These are phyloP conservation scores for Proteles cristata DNA, from an alignment of 2,113 vertebrate species.

Conservation along the genomic window DNA sequence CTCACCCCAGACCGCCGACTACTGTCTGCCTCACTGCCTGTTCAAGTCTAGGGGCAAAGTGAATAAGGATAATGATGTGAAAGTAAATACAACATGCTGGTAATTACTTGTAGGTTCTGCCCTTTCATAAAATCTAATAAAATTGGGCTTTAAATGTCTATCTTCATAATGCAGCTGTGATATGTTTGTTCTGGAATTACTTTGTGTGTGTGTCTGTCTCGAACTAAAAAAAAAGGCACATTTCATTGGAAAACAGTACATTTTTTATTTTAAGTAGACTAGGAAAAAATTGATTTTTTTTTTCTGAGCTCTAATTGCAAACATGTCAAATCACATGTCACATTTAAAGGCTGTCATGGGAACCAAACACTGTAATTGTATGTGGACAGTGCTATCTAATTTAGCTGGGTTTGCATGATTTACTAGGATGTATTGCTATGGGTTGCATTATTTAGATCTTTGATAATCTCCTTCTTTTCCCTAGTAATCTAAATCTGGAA, in stretches of 20 bases:
- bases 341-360: constrained; percentile 87
- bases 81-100: constrained; percentile 43
- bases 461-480: constrained; percentile 87
- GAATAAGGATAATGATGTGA: constrained; percentile 49
- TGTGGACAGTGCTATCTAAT: constrained; percentile 86
- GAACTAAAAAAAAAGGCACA: constrained; percentile 82
- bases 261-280: constrained; percentile 89
- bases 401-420: constrained; percentile 85
- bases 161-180: constrained; percentile 74
- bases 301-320: constrained; percentile 86
- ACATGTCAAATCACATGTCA: constrained; percentile 89
- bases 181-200: constrained; percentile 76
- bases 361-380: constrained; percentile 84
- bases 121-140: constrained; percentile 67
- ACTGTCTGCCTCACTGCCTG: not conserved
- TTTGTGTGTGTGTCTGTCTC: constrained; percentile 83
- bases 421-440: constrained; percentile 83
- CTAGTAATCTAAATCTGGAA: constrained; percentile 72
- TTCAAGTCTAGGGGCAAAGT: not conserved
- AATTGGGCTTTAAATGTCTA: constrained; percentile 68
- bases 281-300: constrained; percentile 87
- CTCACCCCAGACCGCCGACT: not conserved
- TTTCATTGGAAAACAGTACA: constrained; percentile 84
- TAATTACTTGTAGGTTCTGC: constrained; percentile 64
- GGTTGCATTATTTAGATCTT: constrained; percentile 88